Evolutionary conservation across 2,888 invertebrate genomes (phyloP).

Genomic region (Hartigia nigra): DNA sequence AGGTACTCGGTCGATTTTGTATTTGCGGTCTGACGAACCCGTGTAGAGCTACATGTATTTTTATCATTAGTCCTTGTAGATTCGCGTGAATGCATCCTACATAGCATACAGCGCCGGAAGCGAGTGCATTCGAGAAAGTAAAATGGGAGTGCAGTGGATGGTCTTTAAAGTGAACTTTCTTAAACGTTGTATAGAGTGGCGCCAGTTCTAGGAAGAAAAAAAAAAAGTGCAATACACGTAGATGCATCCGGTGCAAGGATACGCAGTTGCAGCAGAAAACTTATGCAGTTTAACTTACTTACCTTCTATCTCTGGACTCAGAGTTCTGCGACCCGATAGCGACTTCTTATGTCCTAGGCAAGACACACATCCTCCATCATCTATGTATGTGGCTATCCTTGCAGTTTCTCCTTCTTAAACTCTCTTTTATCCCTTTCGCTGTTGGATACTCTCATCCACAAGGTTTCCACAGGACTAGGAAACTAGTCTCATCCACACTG

Average conservation of each 20-base stretch:
- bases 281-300: background rate
- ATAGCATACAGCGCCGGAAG: background rate
- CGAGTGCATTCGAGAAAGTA: background rate
- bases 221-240: background rate
- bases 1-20: background rate
- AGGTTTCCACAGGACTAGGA: background rate
- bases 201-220: background rate
- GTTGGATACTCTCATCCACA: background rate
- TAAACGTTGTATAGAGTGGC: constrained; percentile 1
- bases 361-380: background rate
- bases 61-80: background rate
- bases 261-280: background rate
- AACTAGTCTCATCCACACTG: too few relatives aligned
- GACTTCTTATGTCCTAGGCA: background rate
- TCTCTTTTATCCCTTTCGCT: background rate
- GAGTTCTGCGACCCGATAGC: background rate
- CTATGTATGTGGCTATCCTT: background rate
- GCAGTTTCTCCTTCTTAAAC: background rate
- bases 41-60: background rate
- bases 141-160: background rate
- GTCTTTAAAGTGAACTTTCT: constrained; percentile 1
- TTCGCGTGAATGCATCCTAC: background rate
- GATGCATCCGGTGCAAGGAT: background rate
- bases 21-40: background rate
- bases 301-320: background rate